phyloP scores from a whole-genome alignment of 2,797 vertebrate species.

The Limosa lapponica region DNA sequence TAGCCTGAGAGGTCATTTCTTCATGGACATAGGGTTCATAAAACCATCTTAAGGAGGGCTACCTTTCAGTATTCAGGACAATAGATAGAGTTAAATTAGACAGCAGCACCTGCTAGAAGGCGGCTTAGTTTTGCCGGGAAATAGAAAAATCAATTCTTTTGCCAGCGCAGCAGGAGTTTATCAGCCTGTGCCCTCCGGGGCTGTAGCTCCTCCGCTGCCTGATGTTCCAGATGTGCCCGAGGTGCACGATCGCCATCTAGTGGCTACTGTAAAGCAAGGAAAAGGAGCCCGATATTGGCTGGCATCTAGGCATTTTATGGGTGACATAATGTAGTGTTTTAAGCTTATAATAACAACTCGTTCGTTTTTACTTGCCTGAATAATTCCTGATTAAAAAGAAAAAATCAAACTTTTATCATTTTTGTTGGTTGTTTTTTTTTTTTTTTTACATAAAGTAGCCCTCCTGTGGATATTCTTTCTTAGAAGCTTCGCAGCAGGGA shows the following conservation, averaged over 20 bases:
- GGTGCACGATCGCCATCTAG: constrained; percentile 57
- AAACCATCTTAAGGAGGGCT: not conserved
- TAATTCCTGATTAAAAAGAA: not conserved
- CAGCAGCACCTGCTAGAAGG: not conserved
- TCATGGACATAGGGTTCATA: not conserved
- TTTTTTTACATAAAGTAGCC: not conserved
- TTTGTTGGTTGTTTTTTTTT: no score
- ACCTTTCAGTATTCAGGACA: not conserved
- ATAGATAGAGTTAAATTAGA: not conserved
- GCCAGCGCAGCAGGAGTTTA: not conserved
- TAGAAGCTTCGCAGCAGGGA: not conserved
- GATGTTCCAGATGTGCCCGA: constrained; percentile 33
- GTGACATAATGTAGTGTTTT: rapidly evolving
- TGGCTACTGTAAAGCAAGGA: not conserved
- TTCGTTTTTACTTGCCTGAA: not conserved
- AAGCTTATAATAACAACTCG: not conserved
- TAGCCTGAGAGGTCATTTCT: not conserved
- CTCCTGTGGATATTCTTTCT: not conserved
- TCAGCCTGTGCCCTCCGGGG: not conserved
- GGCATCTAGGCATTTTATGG: rapidly evolving
- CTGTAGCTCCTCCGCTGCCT: not conserved
- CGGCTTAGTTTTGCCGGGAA: not conserved
- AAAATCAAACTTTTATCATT: not conserved
- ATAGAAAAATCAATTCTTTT: not conserved
- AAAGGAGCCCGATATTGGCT: not conserved